A percentile compares a stretch with the other conserved stretches of the same genome.
These are phyloP conservation scores for Chelmon rostratus DNA, from an alignment of 2,797 vertebrate genomes.

Conservation along the genomic window DNA sequence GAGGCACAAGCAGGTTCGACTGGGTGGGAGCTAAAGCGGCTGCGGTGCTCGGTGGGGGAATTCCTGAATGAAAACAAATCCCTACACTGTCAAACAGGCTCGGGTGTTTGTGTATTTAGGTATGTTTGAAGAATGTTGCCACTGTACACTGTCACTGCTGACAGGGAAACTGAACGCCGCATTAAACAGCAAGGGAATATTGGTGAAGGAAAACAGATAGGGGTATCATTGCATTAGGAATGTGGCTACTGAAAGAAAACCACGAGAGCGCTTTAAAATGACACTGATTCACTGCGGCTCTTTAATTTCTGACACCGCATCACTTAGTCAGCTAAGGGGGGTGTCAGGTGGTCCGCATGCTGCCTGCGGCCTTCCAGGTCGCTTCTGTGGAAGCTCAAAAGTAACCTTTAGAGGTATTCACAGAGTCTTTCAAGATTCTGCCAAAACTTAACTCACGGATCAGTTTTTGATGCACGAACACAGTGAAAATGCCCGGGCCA, in stretches of 20 bases:
- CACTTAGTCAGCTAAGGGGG: constrained; percentile 38
- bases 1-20: constrained; percentile 69
- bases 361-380: constrained; percentile 1
- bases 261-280: constrained; percentile 53
- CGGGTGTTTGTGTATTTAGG: constrained; percentile 69
- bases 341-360: constrained; percentile 48
- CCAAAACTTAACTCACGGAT: not conserved
- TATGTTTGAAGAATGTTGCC: constrained; percentile 79
- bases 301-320: constrained; percentile 64
- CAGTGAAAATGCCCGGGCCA: not conserved
- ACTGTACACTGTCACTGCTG: constrained; percentile 73
- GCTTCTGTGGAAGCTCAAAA: not conserved
- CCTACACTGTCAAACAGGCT: constrained; percentile 55
- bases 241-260: constrained; percentile 67
- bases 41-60: constrained; percentile 68
- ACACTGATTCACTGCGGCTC: constrained; percentile 58
- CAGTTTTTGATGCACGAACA: constrained; percentile 22
- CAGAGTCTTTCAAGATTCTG: not conserved
- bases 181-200: constrained; percentile 59
- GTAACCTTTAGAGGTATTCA: not conserved
- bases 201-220: constrained; percentile 44
- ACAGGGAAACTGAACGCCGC: constrained; percentile 66
- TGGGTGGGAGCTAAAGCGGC: constrained; percentile 67
- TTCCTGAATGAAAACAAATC: constrained; percentile 81
- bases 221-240: constrained; percentile 50